phyloP scores from a whole-genome alignment of 1,140 invertebrate genomes.

The Coenobita brevimanus region DNA sequence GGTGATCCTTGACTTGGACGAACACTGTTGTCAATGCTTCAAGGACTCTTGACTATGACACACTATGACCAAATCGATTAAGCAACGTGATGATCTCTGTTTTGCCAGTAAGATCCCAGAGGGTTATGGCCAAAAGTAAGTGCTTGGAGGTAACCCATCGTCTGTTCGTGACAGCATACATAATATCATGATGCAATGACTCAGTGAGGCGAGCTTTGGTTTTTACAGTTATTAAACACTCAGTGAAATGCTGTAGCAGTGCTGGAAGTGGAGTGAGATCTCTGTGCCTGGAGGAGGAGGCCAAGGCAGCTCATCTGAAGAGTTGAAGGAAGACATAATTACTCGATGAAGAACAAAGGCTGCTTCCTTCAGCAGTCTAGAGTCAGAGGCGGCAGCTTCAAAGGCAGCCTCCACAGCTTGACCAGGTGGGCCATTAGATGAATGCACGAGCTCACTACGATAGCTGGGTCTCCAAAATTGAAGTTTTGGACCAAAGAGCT shows the following conservation, averaged over 20 bases:
- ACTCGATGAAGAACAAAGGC: not conserved
- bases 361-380: too few species aligned
- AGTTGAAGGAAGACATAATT: not conserved
- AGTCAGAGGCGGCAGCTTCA: not conserved
- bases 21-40: not conserved
- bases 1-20: not conserved
- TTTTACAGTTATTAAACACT: not conserved
- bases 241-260: not conserved
- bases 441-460: not conserved
- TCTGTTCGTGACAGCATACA: not conserved
- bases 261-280: not conserved
- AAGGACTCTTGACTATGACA: not conserved
- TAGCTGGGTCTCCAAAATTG: slow-evolving; percentile 1
- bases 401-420: not conserved
- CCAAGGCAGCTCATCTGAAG: not conserved
- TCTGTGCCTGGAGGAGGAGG: not conserved
- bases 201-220: not conserved
- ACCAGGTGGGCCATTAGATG: not conserved
- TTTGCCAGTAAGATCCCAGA: not conserved
- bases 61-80: not conserved
- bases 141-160: not conserved
- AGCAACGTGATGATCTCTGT: not conserved
- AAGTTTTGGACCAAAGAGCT: not conserved
- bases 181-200: slow-evolving; percentile 9
- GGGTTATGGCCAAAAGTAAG: not conserved